Evolutionary conservation across 1,140 invertebrate species (phyloP).

Genomic region (Lepidurus packardi): DNA sequence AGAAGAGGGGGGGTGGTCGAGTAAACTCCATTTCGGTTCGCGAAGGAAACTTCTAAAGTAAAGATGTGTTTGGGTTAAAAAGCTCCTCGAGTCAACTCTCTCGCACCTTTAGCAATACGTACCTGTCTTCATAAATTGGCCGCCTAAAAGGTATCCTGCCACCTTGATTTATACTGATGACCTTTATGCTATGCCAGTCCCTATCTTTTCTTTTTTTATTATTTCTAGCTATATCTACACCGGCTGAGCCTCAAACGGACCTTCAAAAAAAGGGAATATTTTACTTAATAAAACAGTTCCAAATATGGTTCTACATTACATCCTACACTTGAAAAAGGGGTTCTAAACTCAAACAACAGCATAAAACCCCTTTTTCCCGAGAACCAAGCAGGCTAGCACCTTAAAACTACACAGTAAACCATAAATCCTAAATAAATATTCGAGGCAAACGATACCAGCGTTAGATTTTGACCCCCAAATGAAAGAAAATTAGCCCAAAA

Average conservation of each 20-base stretch:
- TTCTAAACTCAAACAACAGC: neutral
- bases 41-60: neutral
- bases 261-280: neutral
- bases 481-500: neutral
- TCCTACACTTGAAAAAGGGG: neutral
- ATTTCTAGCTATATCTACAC: neutral
- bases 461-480: neutral
- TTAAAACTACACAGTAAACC: too few species aligned
- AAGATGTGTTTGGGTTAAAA: constrained; percentile 22
- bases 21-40: neutral
- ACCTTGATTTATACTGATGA: constrained; percentile 15
- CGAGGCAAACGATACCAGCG: too few species aligned
- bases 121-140: constrained; percentile 19
- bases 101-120: constrained; percentile 3
- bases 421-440: too few species aligned
- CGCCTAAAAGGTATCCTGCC: constrained; percentile 20
- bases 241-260: constrained; percentile 3
- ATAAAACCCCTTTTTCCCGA: too few species aligned
- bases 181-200: constrained; percentile 10
- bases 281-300: constrained; percentile 15
- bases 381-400: too few species aligned
- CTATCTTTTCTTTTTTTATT: neutral
- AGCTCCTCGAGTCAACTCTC: constrained; percentile 7
- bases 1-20: neutral
- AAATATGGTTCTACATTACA: neutral